Percentiles rank a stretch among this genome's conserved stretches.
phyloP scores from a whole-genome alignment of 2,888 invertebrate species.

The Pachymerium ferrugineum region DNA sequence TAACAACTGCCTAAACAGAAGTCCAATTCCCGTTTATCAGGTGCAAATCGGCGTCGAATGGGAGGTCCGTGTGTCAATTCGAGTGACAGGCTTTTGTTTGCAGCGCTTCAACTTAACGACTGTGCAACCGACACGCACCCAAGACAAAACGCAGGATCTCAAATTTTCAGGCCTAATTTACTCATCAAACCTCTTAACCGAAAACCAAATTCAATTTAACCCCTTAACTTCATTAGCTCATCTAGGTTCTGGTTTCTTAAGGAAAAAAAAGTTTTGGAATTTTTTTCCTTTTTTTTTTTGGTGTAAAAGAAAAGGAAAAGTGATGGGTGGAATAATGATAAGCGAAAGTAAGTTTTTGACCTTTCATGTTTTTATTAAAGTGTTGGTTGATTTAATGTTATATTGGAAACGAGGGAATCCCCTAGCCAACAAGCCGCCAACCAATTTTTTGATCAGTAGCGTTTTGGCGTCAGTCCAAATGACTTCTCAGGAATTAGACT shows the following conservation, averaged over 20 bases:
- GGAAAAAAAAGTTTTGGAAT: neutral
- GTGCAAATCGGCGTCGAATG: conserved; percentile 13
- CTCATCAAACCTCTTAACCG: neutral
- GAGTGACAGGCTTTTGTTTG: conserved; percentile 13
- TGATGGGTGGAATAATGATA: too few species aligned
- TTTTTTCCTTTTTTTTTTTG: neutral
- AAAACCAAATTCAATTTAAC: conserved; percentile 13
- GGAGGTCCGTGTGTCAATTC: conserved; percentile 8
- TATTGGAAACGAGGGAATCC: neutral
- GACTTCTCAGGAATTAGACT: conserved; percentile 13
- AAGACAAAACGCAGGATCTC: conserved; percentile 6
- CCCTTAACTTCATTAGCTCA: neutral
- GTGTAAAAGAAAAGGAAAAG: too few species aligned
- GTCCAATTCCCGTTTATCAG: neutral
- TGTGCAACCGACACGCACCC: neutral
- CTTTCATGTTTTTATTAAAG: too few species aligned
- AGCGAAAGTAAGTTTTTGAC: too few species aligned
- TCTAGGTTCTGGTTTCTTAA: neutral
- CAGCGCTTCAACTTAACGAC: conserved; percentile 8
- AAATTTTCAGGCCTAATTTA: neutral
- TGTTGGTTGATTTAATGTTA: too few species aligned
- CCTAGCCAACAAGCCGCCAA: neutral
- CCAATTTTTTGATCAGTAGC: conserved; percentile 2
- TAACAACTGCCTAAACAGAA: neutral
- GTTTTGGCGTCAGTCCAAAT: neutral